Conservation (phyloP, 2,888 invertebrate genomes). For the Lapara coniferarum region DNA sequence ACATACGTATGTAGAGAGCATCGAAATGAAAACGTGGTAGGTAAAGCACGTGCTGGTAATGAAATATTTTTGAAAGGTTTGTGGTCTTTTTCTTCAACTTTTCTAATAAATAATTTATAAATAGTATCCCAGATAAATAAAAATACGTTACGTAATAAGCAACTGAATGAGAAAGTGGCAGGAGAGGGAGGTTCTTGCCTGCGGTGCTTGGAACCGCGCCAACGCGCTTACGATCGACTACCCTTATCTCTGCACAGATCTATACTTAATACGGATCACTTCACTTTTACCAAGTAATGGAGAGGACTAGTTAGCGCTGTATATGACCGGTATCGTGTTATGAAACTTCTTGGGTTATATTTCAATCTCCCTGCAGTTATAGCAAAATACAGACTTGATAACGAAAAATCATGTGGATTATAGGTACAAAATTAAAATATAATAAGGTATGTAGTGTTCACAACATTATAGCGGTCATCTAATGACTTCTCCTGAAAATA, state of each 20-base stretch:
- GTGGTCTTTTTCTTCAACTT: background rate
- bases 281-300: constrained; percentile 24
- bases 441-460: too few relatives aligned
- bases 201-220: constrained; percentile 28
- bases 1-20: too few relatives aligned
- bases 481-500: too few relatives aligned
- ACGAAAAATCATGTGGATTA: background rate
- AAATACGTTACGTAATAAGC: constrained; percentile 14
- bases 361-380: background rate
- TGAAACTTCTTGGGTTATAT: background rate
- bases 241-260: constrained; percentile 25
- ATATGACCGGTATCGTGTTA: background rate
- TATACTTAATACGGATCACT: constrained; percentile 25
- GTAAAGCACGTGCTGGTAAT: too few relatives aligned
- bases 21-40: too few relatives aligned
- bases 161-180: constrained; percentile 8
- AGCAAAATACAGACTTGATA: background rate
- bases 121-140: background rate
- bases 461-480: too few relatives aligned
- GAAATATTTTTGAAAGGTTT: too few relatives aligned
- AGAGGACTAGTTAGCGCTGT: constrained; percentile 8
- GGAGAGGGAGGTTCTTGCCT: constrained; percentile 10
- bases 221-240: constrained; percentile 27
- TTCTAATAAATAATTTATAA: constrained; percentile 5
- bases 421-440: background rate